A percentile compares a stretch with the other conserved stretches of the same genome.
These are phyloP conservation scores for Zoroaster sp. DNA, from an alignment of 53 echinoderm and acorn worm genomes.

Conservation along the genomic window DNA sequence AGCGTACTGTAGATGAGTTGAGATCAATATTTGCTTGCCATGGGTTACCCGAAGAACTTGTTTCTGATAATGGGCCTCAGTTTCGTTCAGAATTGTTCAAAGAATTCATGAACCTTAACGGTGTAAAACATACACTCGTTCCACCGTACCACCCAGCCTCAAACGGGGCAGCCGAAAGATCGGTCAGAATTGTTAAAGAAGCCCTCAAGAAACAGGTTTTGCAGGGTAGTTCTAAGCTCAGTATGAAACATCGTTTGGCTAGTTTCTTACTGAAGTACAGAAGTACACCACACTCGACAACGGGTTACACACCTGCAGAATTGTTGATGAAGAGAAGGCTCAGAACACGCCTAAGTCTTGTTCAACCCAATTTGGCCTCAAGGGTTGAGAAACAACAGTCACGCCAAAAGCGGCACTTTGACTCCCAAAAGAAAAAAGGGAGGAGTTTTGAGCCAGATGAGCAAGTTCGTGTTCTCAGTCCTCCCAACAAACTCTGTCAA, in stretches of 20 bases:
- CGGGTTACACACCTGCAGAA: constrained; percentile 63
- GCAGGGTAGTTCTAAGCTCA: constrained; percentile 27
- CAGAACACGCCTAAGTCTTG: constrained; percentile 49
- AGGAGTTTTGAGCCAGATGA: neutral
- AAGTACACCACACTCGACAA: constrained; percentile 67
- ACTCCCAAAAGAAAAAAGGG: neutral
- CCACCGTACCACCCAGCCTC: constrained; percentile 69
- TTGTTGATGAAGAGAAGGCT: constrained; percentile 63
- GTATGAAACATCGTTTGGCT: constrained; percentile 12
- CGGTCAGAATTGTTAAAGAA: constrained; percentile 9
- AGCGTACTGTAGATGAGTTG: constrained; percentile 1
- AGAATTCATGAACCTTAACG: constrained; percentile 54
- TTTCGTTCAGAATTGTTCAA: constrained; percentile 58
- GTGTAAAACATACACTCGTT: constrained; percentile 50
- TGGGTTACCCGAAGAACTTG: constrained; percentile 70
- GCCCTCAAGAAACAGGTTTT: constrained; percentile 23
- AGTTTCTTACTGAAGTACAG: constrained; percentile 29
- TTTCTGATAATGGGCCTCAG: constrained; percentile 67
- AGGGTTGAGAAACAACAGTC: constrained; percentile 43
- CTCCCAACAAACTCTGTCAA: neutral
- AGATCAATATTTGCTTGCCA: constrained; percentile 62
- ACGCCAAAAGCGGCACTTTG: constrained; percentile 7
- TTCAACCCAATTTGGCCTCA: constrained; percentile 42
- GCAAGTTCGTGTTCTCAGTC: constrained; percentile 16
- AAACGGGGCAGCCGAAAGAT: constrained; percentile 13